Conservation (phyloP, 37 sponge, comb jelly and placozoan species). For the Agelas oroides region DNA sequence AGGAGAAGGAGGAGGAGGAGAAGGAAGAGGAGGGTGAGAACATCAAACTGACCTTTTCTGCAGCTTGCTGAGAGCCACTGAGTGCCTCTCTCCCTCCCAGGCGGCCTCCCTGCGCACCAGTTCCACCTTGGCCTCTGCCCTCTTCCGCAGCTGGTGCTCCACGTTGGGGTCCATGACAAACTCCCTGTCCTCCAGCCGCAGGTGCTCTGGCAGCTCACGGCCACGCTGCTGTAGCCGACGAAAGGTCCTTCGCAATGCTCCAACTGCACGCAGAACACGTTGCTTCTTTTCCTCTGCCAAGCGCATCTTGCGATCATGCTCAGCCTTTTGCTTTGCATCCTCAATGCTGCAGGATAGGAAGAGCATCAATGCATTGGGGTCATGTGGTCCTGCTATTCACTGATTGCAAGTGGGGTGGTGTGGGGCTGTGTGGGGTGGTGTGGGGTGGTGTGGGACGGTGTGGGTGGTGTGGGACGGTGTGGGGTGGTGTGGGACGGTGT, state of each 20-base stretch:
- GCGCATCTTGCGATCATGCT: slow-evolving; percentile 87
- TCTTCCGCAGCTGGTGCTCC: slow-evolving; percentile 54
- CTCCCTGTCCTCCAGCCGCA: slow-evolving; percentile 67
- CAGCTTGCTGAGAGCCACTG: slow-evolving; percentile 69
- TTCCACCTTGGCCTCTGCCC: slow-evolving; percentile 60
- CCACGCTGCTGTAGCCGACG: slow-evolving; percentile 55
- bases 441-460: too few relatives aligned
- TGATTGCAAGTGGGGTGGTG: too few relatives aligned
- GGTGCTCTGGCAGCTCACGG: slow-evolving; percentile 71
- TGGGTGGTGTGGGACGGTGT: too few relatives aligned
- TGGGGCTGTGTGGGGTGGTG: too few relatives aligned
- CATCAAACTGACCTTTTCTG: slow-evolving; percentile 50
- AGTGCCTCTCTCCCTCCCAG: slow-evolving; percentile 93
- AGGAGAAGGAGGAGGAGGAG: background rate
- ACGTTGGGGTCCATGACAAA: slow-evolving; percentile 94
- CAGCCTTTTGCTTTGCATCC: slow-evolving; percentile 97
- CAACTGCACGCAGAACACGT: slow-evolving; percentile 62
- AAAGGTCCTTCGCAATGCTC: slow-evolving; percentile 67
- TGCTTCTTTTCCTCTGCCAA: slow-evolving; percentile 94
- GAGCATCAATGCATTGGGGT: background rate
- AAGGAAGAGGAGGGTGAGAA: background rate
- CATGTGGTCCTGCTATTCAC: too few relatives aligned
- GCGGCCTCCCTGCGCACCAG: slow-evolving; percentile 80
- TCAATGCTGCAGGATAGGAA: slow-evolving; percentile 77
- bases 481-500: too few relatives aligned